Conservation (phyloP, 2,888 invertebrate species). For the Phymatocera aterrima region DNA sequence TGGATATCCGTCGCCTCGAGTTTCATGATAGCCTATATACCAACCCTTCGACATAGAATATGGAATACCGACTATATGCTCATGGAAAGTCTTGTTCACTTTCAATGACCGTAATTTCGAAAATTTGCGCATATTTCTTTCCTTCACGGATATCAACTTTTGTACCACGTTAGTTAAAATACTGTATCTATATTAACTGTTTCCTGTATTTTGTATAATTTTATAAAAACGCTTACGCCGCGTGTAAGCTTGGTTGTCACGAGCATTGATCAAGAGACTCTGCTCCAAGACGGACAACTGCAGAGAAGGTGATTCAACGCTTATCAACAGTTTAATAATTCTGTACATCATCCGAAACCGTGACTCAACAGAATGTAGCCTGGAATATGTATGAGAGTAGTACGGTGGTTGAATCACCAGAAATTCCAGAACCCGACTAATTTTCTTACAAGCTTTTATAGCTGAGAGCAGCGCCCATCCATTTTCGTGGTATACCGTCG, state of each 20-base stretch:
- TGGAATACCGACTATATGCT: no score
- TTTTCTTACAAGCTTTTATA: neutral
- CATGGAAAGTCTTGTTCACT: no score
- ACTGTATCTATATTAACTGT: no score
- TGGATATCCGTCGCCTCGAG: neutral
- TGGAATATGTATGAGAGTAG: neutral
- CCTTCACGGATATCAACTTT: neutral
- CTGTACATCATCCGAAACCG: neutral
- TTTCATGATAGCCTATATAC: neutral
- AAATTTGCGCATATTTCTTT: neutral
- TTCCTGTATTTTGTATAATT: neutral
- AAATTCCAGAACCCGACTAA: slow-evolving; percentile 3
- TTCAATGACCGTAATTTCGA: no score
- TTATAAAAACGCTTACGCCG: no score
- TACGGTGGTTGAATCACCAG: neutral
- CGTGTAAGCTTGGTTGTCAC: no score
- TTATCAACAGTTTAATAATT: neutral
- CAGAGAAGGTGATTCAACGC: neutral
- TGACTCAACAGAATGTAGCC: neutral
- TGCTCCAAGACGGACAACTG: neutral
- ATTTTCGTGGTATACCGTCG: neutral
- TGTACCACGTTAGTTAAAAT: no score
- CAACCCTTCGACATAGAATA: no score
- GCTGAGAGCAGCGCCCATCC: neutral
- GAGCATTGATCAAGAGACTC: no score